Conservation (phyloP, 53 echinoderm and acorn worm species). For the Hippasteria phrygiana region DNA sequence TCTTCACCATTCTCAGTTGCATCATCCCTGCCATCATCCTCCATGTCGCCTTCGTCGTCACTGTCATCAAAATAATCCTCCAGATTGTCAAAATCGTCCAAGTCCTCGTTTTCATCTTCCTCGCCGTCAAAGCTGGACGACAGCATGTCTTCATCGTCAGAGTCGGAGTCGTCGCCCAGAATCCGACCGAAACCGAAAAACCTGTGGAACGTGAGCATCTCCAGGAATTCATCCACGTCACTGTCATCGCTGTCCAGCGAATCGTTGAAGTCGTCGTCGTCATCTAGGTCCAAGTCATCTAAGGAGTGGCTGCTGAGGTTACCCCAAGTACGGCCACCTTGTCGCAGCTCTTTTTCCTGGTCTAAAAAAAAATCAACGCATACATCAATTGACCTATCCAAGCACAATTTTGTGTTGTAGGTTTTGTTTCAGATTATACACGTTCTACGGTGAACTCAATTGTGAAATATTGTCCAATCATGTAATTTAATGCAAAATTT, state of each 20-base stretch:
- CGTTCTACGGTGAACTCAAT: too few relatives aligned
- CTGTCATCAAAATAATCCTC: not conserved
- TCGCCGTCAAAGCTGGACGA: conserved; percentile 5
- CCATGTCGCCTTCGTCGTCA: not conserved
- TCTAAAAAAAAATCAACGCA: too few relatives aligned
- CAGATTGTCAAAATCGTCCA: conserved; percentile 26
- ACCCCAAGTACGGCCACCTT: conserved; percentile 41
- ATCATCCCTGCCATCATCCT: not conserved
- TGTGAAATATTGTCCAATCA: too few relatives aligned
- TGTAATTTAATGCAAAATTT: too few relatives aligned
- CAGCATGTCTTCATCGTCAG: conserved; percentile 17
- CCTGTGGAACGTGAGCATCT: conserved; percentile 19
- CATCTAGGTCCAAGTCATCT: conserved; percentile 5
- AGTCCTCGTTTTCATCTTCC: conserved; percentile 52
- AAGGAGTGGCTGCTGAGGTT: conserved; percentile 39
- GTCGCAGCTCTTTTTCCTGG: conserved; percentile 19
- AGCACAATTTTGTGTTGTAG: too few relatives aligned
- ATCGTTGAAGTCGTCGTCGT: conserved; percentile 9
- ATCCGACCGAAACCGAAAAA: not conserved
- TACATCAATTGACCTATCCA: too few relatives aligned
- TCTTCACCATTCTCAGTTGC: too few relatives aligned
- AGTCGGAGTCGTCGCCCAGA: conserved; percentile 2
- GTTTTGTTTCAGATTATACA: too few relatives aligned
- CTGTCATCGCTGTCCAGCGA: conserved; percentile 30
- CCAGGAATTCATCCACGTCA: conserved; percentile 15